Percentiles rank a stretch among this genome's conserved stretches.
phyloP scores from a whole-genome alignment of 2,888 invertebrate genomes.

The Scaptodrosophila latifasciaeformis region DNA sequence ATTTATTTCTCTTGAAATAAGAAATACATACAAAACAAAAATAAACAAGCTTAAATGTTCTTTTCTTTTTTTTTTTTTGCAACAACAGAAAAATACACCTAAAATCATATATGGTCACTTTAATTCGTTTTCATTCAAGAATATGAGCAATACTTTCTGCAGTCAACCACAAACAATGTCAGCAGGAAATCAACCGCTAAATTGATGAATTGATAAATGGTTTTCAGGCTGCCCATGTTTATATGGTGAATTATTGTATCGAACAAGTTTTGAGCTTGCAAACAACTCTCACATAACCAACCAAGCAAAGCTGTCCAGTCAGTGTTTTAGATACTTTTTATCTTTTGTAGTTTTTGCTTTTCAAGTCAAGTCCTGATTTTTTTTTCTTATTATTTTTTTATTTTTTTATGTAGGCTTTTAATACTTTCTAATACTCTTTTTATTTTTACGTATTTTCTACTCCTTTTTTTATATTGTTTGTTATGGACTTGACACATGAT shows the following conservation, averaged over 20 bases:
- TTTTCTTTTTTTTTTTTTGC: no score
- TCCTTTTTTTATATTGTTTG: not conserved
- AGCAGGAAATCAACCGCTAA: conserved; percentile 41
- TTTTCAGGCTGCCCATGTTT: conserved; percentile 29
- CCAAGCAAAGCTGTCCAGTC: conserved; percentile 21
- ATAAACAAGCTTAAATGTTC: no score
- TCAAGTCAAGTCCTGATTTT: not conserved
- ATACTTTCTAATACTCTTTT: not conserved
- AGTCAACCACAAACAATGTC: not conserved
- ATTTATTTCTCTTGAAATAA: no score
- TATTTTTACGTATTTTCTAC: not conserved
- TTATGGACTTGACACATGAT: conserved; percentile 92
- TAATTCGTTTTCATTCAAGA: no score
- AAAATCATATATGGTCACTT: no score
- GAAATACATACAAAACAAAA: no score
- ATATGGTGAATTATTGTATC: conserved; percentile 59
- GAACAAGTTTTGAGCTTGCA: conserved; percentile 24
- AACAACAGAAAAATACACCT: no score
- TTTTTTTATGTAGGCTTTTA: not conserved
- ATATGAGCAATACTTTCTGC: no score
- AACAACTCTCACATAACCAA: not conserved
- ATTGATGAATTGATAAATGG: conserved; percentile 66
- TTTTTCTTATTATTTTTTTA: not conserved
- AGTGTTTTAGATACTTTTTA: conserved; percentile 53
- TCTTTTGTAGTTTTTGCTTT: conserved; percentile 25